Conservation (phyloP, 2,113 vertebrate genomes). For the Coryphaenoides rupestris region DNA sequence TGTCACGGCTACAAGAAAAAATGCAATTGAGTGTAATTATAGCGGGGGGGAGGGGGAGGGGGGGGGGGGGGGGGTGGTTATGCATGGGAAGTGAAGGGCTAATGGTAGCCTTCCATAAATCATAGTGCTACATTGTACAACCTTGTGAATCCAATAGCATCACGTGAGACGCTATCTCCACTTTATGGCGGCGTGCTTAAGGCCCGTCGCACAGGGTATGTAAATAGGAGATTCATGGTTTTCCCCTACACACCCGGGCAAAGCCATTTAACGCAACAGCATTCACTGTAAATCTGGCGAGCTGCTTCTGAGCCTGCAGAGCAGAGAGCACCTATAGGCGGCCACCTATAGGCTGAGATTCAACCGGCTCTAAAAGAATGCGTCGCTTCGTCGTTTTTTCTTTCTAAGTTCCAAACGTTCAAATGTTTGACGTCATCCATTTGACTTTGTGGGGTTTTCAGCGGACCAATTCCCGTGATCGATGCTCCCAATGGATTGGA, state of each 20-base stretch:
- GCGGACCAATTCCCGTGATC: too few species aligned
- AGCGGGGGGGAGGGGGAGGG: conserved; percentile 9
- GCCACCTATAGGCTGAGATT: too few species aligned
- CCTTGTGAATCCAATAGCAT: conserved; percentile 35
- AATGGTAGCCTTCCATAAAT: conserved; percentile 56
- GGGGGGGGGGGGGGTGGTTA: conserved; percentile 9
- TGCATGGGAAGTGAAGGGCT: conserved; percentile 40
- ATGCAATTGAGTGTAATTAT: conserved; percentile 59
- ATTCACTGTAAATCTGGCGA: conserved; percentile 1
- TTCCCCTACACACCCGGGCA: conserved; percentile 34
- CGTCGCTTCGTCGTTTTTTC: too few species aligned
- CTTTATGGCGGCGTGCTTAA: conserved; percentile 30
- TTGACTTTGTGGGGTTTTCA: too few species aligned
- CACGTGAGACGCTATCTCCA: conserved; percentile 27
- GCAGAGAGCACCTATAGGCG: too few species aligned
- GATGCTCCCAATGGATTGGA: too few species aligned
- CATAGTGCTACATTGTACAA: conserved; percentile 43
- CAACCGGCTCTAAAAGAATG: too few species aligned
- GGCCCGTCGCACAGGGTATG: conserved; percentile 20
- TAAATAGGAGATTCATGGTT: conserved; percentile 39
- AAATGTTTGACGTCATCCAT: too few species aligned
- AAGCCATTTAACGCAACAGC: conserved; percentile 37
- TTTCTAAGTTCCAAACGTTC: too few species aligned
- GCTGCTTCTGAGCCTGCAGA: too few species aligned
- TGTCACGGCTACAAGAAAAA: conserved; percentile 44